Base-by-base conservation (phyloP, 2,113 vertebrate species). In the Nothoprocta pentlandii region DNA sequence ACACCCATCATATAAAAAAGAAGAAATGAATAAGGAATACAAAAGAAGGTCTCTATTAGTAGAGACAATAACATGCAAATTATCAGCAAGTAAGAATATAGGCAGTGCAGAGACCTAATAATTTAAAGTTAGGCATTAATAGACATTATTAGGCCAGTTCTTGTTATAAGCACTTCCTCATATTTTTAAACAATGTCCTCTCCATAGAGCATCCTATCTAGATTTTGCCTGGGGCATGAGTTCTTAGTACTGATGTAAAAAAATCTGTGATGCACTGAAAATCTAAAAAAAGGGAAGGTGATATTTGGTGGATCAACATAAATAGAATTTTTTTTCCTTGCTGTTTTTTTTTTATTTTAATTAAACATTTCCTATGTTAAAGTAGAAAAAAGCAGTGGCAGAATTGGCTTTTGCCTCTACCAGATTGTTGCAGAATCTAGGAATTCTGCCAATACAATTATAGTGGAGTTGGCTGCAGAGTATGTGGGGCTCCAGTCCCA, bases 361-460 rank as follows among this genome's bases (percentile, higher is more conserved):
- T 90, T 88, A 93, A 96, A 86, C 44, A 59, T 66, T 89, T 66
- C 78, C 63, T 96, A 92, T 93, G 79, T 94, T 87, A 61, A 53
- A 87, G 41, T 36, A 76, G 80, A 91, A 95, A 86, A 77, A 74
- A 61, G 25, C 76, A 62, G 69, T 82, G 78, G 53, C 73, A 86
- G 85, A 93, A 91, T 79, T 90, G 91, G 79, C 91, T 90, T 96
- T 93, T 87, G 67, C 79, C 79, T 92, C 61, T 30, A 73, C 82
- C 89, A 94, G 82, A 63, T 86, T 93, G 81, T 89, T 84, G 53
- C 63, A 88, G 87, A 91, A 87, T 66, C 82, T 68, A 76, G 92
- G 80, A 92, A 68, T 73, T 74, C 85, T 92, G 89, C 92, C 95
- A 94, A 17, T 63, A 64, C 56, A 89, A 59, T 92, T 64, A 85